Percentiles rank a stretch among this genome's conserved stretches.
phyloP scores from a whole-genome alignment of 2,113 vertebrate genomes.

The Polypterus bichir region DNA sequence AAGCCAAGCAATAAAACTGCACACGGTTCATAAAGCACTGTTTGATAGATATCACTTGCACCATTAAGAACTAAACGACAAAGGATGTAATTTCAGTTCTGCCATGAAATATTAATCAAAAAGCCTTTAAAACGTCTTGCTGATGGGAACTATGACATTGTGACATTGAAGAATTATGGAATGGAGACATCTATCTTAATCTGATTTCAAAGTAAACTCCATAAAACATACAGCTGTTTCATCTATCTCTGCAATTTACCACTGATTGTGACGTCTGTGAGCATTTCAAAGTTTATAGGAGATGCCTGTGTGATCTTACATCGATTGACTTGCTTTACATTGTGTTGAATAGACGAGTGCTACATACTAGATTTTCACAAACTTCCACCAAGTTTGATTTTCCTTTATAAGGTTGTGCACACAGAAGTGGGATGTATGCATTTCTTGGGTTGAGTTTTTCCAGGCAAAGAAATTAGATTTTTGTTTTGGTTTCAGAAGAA shows the following conservation, averaged over 20 bases:
- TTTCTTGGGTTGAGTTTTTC: no score
- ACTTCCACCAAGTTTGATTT: no score
- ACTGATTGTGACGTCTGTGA: conserved; percentile 42
- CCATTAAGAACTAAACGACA: conserved; percentile 76
- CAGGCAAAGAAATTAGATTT: no score
- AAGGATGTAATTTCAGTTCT: conserved; percentile 71
- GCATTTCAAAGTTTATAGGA: conserved; percentile 31
- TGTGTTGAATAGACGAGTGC: no score
- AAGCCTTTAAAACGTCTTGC: conserved; percentile 69
- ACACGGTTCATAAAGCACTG: conserved; percentile 58
- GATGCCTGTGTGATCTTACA: conserved; percentile 18
- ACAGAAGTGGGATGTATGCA: no score
- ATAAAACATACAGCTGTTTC: conserved; percentile 67
- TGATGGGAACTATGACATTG: conserved; percentile 74
- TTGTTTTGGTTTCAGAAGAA: no score
- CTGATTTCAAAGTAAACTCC: conserved; percentile 70
- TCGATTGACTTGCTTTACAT: conserved; percentile 19
- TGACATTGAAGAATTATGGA: conserved; percentile 77
- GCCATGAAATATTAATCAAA: conserved; percentile 80
- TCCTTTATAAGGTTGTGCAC: no score
- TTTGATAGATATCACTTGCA: conserved; percentile 73
- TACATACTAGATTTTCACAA: no score
- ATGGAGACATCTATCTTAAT: conserved; percentile 71
- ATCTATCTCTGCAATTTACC: conserved; percentile 47
- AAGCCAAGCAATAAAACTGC: conserved; percentile 60